phyloP scores from a whole-genome alignment of 2,797 vertebrate genomes.

The Esox masquinongy region DNA sequence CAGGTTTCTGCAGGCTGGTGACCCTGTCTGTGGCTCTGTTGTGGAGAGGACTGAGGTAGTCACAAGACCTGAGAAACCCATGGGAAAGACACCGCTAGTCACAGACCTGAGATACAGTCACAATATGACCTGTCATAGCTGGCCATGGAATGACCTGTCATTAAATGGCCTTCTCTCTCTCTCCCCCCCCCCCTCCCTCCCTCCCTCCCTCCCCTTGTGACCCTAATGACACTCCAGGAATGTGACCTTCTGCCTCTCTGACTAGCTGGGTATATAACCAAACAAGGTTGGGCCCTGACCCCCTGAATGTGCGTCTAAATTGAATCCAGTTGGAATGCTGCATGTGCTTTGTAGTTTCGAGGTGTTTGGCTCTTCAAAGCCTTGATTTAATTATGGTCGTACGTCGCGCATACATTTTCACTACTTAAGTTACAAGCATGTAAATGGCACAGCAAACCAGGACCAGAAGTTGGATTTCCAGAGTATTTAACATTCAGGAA shows the following conservation, averaged over 20 bases:
- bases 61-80: no score
- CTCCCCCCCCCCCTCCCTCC: constrained; percentile 32
- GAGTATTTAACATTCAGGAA: constrained; percentile 32
- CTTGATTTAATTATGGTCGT: constrained; percentile 58
- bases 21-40: neutral
- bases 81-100: no score
- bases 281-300: constrained; percentile 56
- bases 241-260: constrained; percentile 65
- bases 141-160: constrained; percentile 47
- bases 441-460: constrained; percentile 50
- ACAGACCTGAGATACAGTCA: constrained; percentile 4
- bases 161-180: constrained; percentile 45
- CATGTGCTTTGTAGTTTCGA: constrained; percentile 25
- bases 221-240: constrained; percentile 62
- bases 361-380: constrained; percentile 57
- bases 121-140: neutral
- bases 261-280: constrained; percentile 57
- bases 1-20: constrained; percentile 2
- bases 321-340: constrained; percentile 58
- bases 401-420: constrained; percentile 62
- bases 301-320: constrained; percentile 41
- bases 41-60: constrained; percentile 22
- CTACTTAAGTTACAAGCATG: constrained; percentile 61
- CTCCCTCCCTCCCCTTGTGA: constrained; percentile 41
- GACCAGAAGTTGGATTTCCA: constrained; percentile 39